Base-by-base conservation (phyloP, 2,797 vertebrate species). In the Ctenosaura bakeri region DNA sequence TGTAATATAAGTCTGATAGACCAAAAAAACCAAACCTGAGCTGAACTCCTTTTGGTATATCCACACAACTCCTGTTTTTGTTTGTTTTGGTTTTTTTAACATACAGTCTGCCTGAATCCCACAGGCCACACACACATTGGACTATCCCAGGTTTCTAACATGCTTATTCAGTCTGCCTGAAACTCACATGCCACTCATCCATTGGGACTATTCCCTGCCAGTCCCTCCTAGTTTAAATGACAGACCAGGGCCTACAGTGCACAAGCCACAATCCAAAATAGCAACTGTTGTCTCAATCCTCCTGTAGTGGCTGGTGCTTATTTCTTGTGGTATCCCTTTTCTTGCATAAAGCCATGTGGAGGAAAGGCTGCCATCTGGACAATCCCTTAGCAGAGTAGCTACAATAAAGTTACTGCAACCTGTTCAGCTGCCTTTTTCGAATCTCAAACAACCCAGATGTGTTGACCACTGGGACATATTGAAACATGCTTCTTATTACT, bases 401-500 rank as follows among this genome's bases (percentile, higher is more conserved):
- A 20, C 26, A 42, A 59, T 38, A 32, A 83, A 76, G 71, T 76
- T 59, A 52, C 10, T 89, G 54, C 54, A 52, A 35, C 42, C 29
- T 84, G 74, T 89, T 76, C 71, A 59, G 32, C 20, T 59, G 5
- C 8, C 1, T 7, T 89, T 86, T 14, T 64, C 13, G 10, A 64
- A 6, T 82, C 91, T 6, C 88, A 29, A 89, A 46, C 64, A 87
- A 13, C 54, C 26, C 14, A 89, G 85, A 13, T 90, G 32, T 93
- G 32, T 91, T 77, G 22, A 66, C 69, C 86, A 88, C 66, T 54
- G 16, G 0, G 74, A 4, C 2, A 84, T 2, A 64, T 42, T 32
- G 16, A 59, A 86, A 59, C 54, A 76, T 59, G 73, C 35, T 62
- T 88, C 54, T 95, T 92, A 92, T 92, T 64, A 80, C 91, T 80